Percentiles rank a stretch among this genome's conserved stretches.
Evolutionary conservation across 1,140 invertebrate species (phyloP).

Genomic region (Lysiphlebus fabarum): DNA sequence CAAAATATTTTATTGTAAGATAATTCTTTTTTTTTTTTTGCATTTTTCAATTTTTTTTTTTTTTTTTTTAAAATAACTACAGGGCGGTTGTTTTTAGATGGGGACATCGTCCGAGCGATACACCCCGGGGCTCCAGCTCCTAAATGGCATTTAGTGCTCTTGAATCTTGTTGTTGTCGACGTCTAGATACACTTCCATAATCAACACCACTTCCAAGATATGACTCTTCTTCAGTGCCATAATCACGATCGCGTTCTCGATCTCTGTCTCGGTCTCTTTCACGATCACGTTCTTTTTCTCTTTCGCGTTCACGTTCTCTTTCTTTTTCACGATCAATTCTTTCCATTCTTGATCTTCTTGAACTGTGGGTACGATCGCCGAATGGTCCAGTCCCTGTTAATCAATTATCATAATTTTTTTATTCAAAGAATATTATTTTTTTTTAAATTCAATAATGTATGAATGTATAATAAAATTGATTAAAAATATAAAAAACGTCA

Average conservation of each 20-base stretch:
- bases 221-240: constrained; percentile 45
- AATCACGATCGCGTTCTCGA: constrained; percentile 40
- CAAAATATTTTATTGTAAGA: not conserved
- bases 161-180: constrained; percentile 50
- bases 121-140: constrained; percentile 55
- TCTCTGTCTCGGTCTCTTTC: constrained; percentile 20
- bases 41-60: constrained; percentile 21
- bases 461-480: too few species aligned
- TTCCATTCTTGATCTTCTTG: constrained; percentile 48
- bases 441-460: too few species aligned
- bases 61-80: constrained; percentile 33
- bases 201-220: constrained; percentile 37
- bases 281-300: constrained; percentile 32
- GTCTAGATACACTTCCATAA: constrained; percentile 40
- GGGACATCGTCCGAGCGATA: constrained; percentile 53
- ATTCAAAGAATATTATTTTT: not conserved
- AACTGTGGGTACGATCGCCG: constrained; percentile 38
- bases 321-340: constrained; percentile 36
- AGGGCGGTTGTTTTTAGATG: constrained; percentile 53
- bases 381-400: constrained; percentile 37
- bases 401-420: constrained; percentile 1
- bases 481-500: too few species aligned
- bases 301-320: constrained; percentile 14
- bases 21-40: constrained; percentile 20
- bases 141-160: constrained; percentile 52